These are phyloP conservation scores for Metalampra italica DNA, from an alignment of 2,888 invertebrate species.

Conservation along the genomic window DNA sequence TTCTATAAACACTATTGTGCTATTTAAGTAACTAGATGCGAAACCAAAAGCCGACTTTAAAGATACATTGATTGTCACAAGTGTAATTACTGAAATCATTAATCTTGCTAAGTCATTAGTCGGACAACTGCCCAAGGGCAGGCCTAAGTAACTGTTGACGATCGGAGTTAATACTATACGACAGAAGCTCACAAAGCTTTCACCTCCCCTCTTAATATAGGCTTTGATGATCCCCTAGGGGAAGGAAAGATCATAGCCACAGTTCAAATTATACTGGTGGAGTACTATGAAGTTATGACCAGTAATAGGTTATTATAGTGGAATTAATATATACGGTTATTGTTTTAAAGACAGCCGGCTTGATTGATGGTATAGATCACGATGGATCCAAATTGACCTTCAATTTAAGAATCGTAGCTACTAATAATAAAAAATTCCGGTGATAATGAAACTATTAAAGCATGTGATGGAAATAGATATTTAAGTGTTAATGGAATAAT, in stretches of 20 bases:
- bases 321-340: constrained; percentile 65
- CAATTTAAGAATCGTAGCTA: neutral
- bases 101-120: constrained; percentile 68
- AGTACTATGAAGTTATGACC: constrained; percentile 51
- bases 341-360: constrained; percentile 65
- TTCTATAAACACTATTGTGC: too few relatives aligned
- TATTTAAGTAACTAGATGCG: constrained; percentile 11
- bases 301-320: constrained; percentile 64
- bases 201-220: too few relatives aligned
- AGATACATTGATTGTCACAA: constrained; percentile 67
- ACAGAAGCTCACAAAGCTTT: neutral
- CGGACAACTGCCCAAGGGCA: constrained; percentile 64
- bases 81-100: constrained; percentile 72
- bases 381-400: constrained; percentile 16
- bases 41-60: constrained; percentile 51
- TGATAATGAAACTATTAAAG: neutral
- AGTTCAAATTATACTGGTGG: neutral
- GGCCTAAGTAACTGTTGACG: constrained; percentile 66
- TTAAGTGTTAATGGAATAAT: neutral
- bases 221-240: too few relatives aligned
- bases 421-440: neutral
- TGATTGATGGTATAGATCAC: constrained; percentile 62
- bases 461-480: neutral
- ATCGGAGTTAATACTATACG: constrained; percentile 23
- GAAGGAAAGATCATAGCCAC: too few relatives aligned